Base-by-base conservation (phyloP, 1,140 invertebrate genomes). In the Rhynchophorus ferrugineus region DNA sequence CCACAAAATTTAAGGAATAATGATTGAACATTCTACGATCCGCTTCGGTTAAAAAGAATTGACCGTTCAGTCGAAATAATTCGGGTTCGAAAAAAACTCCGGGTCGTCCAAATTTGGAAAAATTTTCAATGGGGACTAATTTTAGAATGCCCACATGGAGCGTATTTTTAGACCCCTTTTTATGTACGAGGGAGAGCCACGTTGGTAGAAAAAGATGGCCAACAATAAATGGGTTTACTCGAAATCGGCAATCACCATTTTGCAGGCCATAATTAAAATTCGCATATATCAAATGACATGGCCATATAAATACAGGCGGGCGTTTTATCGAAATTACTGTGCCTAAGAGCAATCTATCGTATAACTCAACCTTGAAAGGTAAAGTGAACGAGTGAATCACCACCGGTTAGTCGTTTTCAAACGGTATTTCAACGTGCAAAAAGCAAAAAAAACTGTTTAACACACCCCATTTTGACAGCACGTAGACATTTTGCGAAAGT, bases 21-120 rank as follows among this genome's bases (percentile, higher is more conserved):
- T 34, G 8, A 8, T n/a, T 34, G 33, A 8, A 8, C n/a, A n/a
- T n/a, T n/a, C n/a, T n/a, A n/a, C n/a, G n/a, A n/a, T n/a, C n/a
- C n/a, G n/a, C n/a, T n/a, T n/a, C n/a, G n/a, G n/a, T n/a, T n/a
- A n/a, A n/a, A n/a, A n/a, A n/a, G n/a, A n/a, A n/a, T n/a, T n/a
- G n/a, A n/a, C n/a, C n/a, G n/a, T n/a, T n/a, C n/a, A n/a, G n/a
- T n/a, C n/a, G n/a, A n/a, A n/a, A n/a, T n/a, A n/a, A n/a, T n/a
- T n/a, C n/a, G n/a, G n/a, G n/a, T n/a, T n/a, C n/a, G n/a, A n/a
- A n/a, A n/a, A 14, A 6, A 38, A 43, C 13, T 16, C 41, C 44
- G 44, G 43, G 53, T 55, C 45, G 29, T 9, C 50, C 58, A 57
- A 57, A 57, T 60, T 54, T 55, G 58, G 55, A 44, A 44, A 54